Evolutionary conservation across 2,113 vertebrate genomes (phyloP).

Genomic region (Cyprinodon variegatus): DNA sequence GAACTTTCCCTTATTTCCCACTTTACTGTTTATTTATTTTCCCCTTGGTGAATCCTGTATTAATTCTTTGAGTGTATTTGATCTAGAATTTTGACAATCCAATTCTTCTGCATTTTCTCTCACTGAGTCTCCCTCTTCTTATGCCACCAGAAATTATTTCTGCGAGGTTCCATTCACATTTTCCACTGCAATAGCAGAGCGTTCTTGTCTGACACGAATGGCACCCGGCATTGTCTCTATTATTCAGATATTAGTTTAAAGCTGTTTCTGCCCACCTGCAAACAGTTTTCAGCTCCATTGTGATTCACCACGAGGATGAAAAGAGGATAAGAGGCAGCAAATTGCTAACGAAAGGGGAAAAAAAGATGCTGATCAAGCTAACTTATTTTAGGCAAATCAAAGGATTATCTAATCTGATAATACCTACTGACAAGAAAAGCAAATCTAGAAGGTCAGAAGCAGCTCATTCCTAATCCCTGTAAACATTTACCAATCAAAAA

Average conservation of each 20-base stretch:
- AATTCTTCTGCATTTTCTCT: neutral
- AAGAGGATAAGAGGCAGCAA: constrained; percentile 12
- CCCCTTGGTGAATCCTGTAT: neutral
- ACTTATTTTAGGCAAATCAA: constrained; percentile 48
- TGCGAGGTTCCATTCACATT: neutral
- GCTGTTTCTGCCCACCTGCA: constrained; percentile 16
- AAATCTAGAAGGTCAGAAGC: constrained; percentile 35
- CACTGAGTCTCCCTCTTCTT: neutral
- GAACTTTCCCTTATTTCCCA: neutral
- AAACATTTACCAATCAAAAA: constrained; percentile 40
- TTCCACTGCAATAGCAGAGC: constrained; percentile 1
- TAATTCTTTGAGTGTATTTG: neutral
- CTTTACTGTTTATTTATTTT: neutral
- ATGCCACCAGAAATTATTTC: neutral
- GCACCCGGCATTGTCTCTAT: neutral
- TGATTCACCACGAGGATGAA: constrained; percentile 43
- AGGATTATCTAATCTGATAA: constrained; percentile 66
- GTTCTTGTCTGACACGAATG: neutral
- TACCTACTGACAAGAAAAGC: constrained; percentile 48
- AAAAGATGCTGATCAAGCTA: constrained; percentile 58
- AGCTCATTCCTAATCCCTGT: constrained; percentile 54
- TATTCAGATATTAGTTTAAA: constrained; percentile 11
- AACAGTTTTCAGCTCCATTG: constrained; percentile 24
- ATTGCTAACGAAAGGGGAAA: constrained; percentile 27
- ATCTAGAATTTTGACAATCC: neutral